A percentile compares a stretch with the other conserved stretches of the same genome.
Evolutionary conservation across 2,888 invertebrate genomes (phyloP).

Genomic region (Lochmaea capreae): DNA sequence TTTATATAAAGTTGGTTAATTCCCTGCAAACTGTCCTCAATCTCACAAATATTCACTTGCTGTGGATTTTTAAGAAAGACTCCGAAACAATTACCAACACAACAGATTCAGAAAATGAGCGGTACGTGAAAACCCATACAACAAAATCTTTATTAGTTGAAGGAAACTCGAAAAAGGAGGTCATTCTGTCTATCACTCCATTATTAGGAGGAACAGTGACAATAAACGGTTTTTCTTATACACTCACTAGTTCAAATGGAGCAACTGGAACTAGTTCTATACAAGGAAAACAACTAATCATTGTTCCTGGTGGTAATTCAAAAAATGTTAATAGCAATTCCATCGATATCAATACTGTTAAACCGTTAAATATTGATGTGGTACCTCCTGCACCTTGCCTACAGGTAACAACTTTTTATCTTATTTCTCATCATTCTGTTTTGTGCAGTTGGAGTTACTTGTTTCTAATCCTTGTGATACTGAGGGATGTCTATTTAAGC

Average conservation of each 20-base stretch:
- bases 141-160: slow-evolving; percentile 70
- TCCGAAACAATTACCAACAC: slow-evolving; percentile 61
- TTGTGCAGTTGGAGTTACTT: neutral
- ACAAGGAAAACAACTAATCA: slow-evolving; percentile 71
- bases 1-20: slow-evolving; percentile 81
- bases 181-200: slow-evolving; percentile 80
- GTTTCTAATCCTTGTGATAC: no score
- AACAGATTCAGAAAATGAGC: slow-evolving; percentile 61
- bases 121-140: slow-evolving; percentile 70
- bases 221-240: slow-evolving; percentile 75
- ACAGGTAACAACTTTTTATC: slow-evolving; percentile 69
- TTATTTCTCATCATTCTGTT: slow-evolving; percentile 10
- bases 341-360: slow-evolving; percentile 60
- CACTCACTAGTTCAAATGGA: slow-evolving; percentile 56
- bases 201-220: slow-evolving; percentile 78
- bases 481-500: no score
- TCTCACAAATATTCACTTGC: slow-evolving; percentile 76
- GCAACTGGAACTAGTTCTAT: slow-evolving; percentile 66
- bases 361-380: slow-evolving; percentile 79
- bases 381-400: slow-evolving; percentile 85
- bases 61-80: slow-evolving; percentile 76
- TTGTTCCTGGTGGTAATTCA: slow-evolving; percentile 59
- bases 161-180: slow-evolving; percentile 71
- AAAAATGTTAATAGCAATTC: slow-evolving; percentile 62
- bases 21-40: slow-evolving; percentile 79